phyloP scores from a whole-genome alignment of 2,113 vertebrate species.

The Uria lomvia region DNA sequence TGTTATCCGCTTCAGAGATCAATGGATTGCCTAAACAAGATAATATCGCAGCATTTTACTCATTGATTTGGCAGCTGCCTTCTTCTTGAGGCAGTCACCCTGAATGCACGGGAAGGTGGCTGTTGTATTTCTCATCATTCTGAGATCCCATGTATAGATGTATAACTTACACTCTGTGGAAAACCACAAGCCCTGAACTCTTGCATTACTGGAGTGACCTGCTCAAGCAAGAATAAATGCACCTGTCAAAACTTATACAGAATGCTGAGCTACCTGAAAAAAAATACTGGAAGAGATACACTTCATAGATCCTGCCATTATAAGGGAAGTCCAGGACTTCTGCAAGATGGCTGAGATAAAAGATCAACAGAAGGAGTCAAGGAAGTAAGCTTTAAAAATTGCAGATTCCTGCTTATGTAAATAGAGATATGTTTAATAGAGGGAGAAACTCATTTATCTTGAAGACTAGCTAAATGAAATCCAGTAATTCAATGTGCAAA shows the following conservation, averaged over 20 bases:
- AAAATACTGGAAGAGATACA: background rate
- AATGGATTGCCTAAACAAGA: background rate
- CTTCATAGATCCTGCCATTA: background rate
- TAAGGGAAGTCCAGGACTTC: background rate
- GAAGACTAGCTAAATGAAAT: background rate
- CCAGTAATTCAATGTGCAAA: background rate
- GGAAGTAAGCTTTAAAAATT: background rate
- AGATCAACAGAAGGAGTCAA: background rate
- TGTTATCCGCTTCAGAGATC: background rate
- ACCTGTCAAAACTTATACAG: background rate
- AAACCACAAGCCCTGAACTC: background rate
- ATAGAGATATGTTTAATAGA: background rate
- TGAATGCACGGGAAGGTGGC: background rate
- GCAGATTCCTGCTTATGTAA: background rate
- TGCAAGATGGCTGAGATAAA: background rate
- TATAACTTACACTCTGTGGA: background rate
- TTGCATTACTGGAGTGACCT: background rate
- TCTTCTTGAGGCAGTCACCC: background rate
- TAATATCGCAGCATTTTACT: background rate
- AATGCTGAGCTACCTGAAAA: background rate
- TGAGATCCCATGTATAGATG: background rate
- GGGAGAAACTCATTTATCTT: background rate
- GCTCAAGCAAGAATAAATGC: background rate
- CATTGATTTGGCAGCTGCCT: background rate
- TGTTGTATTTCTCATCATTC: background rate